Conservation (phyloP, 2,888 invertebrate species). For the Aquatica leii region DNA sequence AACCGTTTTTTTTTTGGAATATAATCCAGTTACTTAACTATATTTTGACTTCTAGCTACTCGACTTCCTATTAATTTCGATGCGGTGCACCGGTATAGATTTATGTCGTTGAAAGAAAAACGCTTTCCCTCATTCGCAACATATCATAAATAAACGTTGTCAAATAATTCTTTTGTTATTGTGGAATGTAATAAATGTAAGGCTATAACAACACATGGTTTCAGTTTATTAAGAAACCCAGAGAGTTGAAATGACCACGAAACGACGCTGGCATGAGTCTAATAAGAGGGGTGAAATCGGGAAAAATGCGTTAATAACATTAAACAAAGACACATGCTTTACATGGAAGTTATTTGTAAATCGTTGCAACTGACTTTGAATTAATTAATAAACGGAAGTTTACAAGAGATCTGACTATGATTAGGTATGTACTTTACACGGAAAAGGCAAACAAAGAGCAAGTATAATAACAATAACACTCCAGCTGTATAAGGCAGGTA, state of each 20-base stretch:
- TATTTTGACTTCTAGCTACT: no score
- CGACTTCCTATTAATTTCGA: no score
- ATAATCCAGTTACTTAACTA: no score
- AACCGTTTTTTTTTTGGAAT: no score
- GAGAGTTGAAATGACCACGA: constrained; percentile 10
- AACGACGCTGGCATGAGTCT: no score
- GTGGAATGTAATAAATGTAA: constrained; percentile 13
- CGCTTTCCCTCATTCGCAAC: neutral
- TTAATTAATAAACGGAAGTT: no score
- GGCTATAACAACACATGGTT: constrained; percentile 11
- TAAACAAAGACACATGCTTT: neutral
- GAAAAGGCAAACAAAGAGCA: constrained; percentile 28
- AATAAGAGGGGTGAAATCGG: neutral
- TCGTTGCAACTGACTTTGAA: no score
- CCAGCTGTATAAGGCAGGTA: constrained; percentile 37
- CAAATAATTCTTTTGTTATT: constrained; percentile 13
- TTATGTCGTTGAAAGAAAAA: neutral
- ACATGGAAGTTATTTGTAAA: constrained; percentile 2
- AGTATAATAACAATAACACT: constrained; percentile 36
- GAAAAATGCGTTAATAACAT: constrained; percentile 8
- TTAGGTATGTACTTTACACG: constrained; percentile 8
- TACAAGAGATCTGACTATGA: no score
- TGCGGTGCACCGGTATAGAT: neutral
- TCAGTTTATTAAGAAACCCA: constrained; percentile 13
- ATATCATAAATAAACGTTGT: constrained; percentile 11